Evolutionary conservation across 2,888 invertebrate species (phyloP), one percentile per base, ranked within the genome.

Genomic region (Heliconius ismenius): DNA sequence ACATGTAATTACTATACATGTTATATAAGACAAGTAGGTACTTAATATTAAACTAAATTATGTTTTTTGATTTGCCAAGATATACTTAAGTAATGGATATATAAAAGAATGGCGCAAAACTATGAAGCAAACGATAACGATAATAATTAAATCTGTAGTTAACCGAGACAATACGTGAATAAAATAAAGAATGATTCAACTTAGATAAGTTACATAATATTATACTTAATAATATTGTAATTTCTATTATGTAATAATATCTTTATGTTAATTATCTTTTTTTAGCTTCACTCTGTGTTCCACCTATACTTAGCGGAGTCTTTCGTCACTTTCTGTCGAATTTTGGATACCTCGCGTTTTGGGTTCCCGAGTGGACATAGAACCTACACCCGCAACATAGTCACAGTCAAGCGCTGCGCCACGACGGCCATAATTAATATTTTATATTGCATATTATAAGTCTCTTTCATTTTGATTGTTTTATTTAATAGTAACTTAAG

Each of bases 121-220:
- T 36, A 67, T 67, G 39, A 67, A 24, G 32, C 67, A 39, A 67
- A 24, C 7, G 67, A 67, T 67, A 67, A 67, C 39, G 24, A 62
- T 62, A 32, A 39, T 65, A 39, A 67, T 67, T 24, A 43, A 67
- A 67, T 67, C 39, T 43, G 24, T 15, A 39, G 39, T 67, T 43
- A 67, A 67, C 39, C 67, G 15, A 67, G 39, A 43, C 28, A 67
- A 43, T 67, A 67, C 67, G 67, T 67, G 67, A 39, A 43, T 67
- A 39, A 26, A 26, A 65, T 32, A 6, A 49, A 49, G 2, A 39
- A 39, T 67, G n/a, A 6, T 65, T 11, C 4, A 39, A n/a, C 1
- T 39, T 36, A 39, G n/a, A 65, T 43, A 26, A 15, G 7, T 58
- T n/a, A 58, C 15, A 62, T 62, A 24, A 15, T 26, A 24, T 60